A percentile compares a stretch with the other conserved stretches of the same genome.
phyloP scores from a whole-genome alignment of 2,797 vertebrate genomes.

The Propithecus deckenii region DNA sequence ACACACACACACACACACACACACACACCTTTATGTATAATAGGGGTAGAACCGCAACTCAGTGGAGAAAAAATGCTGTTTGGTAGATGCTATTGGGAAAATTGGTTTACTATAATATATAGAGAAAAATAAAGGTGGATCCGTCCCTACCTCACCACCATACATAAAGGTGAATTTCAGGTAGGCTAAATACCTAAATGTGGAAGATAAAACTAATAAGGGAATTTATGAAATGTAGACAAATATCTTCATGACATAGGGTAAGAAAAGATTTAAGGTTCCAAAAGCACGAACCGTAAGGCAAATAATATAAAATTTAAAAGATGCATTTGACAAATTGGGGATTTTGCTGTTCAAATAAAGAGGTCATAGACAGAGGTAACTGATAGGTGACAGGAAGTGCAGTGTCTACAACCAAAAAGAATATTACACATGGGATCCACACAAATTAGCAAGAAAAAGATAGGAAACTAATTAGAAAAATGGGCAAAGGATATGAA shows the following conservation, averaged over 20 bases:
- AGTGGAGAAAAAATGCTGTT: background rate
- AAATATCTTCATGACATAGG: background rate
- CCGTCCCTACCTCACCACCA: background rate
- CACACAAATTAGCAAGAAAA: background rate
- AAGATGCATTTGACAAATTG: background rate
- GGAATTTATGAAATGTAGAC: background rate
- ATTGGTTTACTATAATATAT: background rate
- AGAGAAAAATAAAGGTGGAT: slow-evolving; percentile 22
- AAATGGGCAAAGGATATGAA: background rate
- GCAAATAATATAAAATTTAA: background rate
- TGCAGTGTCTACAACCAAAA: background rate
- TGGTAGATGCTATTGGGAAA: background rate
- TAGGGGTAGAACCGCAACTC: background rate
- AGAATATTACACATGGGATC: background rate
- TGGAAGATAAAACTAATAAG: background rate
- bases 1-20: accelerated
- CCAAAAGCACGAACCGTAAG: background rate
- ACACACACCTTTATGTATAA: background rate
- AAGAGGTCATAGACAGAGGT: background rate
- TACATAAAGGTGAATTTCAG: background rate
- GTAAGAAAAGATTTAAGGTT: background rate
- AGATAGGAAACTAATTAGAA: background rate
- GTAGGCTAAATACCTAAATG: background rate
- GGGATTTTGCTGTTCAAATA: background rate
- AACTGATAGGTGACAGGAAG: background rate